Base-by-base conservation (phyloP, 2,888 invertebrate species). In the Corythucha ciliata region DNA sequence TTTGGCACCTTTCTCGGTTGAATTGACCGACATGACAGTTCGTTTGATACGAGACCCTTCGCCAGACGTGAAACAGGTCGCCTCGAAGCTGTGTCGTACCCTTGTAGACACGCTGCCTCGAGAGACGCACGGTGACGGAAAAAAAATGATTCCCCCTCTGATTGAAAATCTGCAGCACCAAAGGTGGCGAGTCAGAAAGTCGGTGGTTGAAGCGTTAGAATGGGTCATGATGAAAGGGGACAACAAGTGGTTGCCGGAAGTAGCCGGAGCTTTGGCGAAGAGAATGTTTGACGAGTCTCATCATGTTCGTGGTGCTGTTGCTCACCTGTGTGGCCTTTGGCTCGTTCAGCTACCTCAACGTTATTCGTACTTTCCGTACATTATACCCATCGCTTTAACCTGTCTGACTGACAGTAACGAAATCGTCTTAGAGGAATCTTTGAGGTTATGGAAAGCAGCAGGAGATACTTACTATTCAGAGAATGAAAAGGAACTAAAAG, bases 281-380 rank as follows among this genome's bases (percentile, higher is more conserved):
- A 75, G 86, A 60, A 68, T 92, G 4, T 92, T 93, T 73, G 93
- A 94, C 71, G 79, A 82, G 61, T 81, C 82, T 63, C 78, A 81
- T 0, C 70, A 75, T 52, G 92, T 93, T 0, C 75, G 94, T 39
- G 69, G 66, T 58, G 83, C 85, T 59, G 83, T 90, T 3, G 80
- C 83, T 0, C 69, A 77, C 61, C 81, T 86, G 60, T 81, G 87
- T 1, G 84, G 86, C 3, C 71, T 74, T 37, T 86, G 90, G 86
- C 72, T 91, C 66, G 65, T 85, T 22, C 75, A 78, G 48, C 77
- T 91, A 51, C 74, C 74, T 46, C 92, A 94, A 66, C 73, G 93
- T 60, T 94, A 94, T 66, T 92, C 92, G 0, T 91, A 80, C 69
- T 91, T 88, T 73, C 80, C 83, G 65, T 81, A 83, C 60, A 75